Evolutionary conservation across 2,888 invertebrate genomes (phyloP).

Genomic region (Ceraclea dissimilis): DNA sequence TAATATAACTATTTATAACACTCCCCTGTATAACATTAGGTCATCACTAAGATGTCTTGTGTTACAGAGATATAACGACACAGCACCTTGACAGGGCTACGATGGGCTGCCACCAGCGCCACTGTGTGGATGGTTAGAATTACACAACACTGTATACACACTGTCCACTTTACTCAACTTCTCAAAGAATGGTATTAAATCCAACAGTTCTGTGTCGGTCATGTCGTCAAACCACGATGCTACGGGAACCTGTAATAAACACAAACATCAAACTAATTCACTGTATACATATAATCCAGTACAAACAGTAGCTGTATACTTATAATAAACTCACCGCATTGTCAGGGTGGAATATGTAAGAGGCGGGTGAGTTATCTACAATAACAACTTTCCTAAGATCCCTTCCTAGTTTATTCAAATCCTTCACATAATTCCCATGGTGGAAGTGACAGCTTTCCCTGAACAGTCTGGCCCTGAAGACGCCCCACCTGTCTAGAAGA

Average conservation of each 20-base stretch:
- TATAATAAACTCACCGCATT: constrained; percentile 85
- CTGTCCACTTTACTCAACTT: constrained; percentile 94
- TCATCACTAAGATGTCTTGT: no score
- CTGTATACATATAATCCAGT: no score
- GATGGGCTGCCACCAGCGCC: constrained; percentile 30
- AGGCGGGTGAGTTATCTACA: constrained; percentile 99
- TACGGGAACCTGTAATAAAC: constrained; percentile 78
- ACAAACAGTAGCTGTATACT: no score
- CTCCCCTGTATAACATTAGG: constrained; percentile 10
- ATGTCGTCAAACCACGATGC: constrained; percentile 99
- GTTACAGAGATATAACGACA: no score
- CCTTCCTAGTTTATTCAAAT: constrained; percentile 94
- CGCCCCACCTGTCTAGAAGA: constrained; percentile 94
- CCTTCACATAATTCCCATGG: constrained; percentile 99
- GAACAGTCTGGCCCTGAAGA: constrained; percentile 92
- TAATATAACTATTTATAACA: constrained; percentile 12
- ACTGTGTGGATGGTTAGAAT: constrained; percentile 82
- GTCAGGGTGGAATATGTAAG: constrained; percentile 99
- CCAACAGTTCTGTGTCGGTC: constrained; percentile 92
- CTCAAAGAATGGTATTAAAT: constrained; percentile 97
- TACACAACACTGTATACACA: constrained; percentile 91
- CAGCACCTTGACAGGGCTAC: no score
- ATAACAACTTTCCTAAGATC: constrained; percentile 95
- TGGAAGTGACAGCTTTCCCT: constrained; percentile 99
- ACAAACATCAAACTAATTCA: no score